phyloP scores from a whole-genome alignment of 2,797 vertebrate species.

The Acanthiza pusilla region DNA sequence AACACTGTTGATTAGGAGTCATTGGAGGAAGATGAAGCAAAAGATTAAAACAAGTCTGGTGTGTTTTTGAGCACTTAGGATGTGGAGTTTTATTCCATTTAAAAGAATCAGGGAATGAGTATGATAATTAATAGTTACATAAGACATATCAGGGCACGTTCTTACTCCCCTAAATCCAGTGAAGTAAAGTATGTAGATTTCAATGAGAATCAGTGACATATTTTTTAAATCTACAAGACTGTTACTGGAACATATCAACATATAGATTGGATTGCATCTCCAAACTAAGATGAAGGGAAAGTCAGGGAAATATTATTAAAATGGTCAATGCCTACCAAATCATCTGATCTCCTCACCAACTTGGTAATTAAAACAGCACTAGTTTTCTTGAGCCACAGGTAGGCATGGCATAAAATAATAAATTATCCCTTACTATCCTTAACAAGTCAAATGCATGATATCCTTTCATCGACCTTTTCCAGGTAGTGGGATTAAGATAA shows the following conservation, averaged over 20 bases:
- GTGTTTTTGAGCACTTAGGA: background rate
- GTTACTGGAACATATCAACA: background rate
- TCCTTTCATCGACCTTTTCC: background rate
- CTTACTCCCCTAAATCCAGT: background rate
- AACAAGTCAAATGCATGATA: background rate
- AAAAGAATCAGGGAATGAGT: background rate
- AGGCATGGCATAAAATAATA: background rate
- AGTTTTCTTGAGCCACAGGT: background rate
- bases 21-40: background rate
- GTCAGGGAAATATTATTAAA: background rate
- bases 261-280: background rate
- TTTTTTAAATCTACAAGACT: background rate
- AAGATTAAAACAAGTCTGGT: background rate
- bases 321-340: background rate
- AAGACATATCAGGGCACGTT: background rate
- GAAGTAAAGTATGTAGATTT: background rate
- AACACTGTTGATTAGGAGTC: background rate
- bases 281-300: background rate
- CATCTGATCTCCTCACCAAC: background rate
- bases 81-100: background rate
- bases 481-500: background rate
- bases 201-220: background rate
- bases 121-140: background rate
- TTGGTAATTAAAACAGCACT: background rate
- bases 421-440: background rate